Percentiles rank a stretch among this genome's conserved stretches.
Conservation (phyloP, 1,140 invertebrate species). For the Melipona quadrifasciata region DNA sequence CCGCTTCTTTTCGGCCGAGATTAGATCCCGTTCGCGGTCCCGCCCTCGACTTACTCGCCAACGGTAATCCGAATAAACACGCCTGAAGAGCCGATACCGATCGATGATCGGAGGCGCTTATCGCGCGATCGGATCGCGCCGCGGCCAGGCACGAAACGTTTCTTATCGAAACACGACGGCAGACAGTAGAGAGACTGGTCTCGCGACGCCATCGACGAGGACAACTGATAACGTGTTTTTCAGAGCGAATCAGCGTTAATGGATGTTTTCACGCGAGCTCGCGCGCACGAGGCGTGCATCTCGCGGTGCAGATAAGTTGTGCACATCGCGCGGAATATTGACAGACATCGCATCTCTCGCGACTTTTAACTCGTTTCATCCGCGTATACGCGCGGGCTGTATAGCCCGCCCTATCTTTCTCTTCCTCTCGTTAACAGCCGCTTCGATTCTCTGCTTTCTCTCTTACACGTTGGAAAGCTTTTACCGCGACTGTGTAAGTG, state of each 20-base stretch:
- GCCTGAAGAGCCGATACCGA: neutral
- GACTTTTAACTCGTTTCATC: constrained; percentile 33
- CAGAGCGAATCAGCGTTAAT: constrained; percentile 67
- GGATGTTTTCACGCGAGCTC: constrained; percentile 70
- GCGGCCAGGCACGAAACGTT: neutral
- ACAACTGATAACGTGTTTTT: constrained; percentile 75
- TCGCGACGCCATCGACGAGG: constrained; percentile 57
- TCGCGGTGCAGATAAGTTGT: constrained; percentile 54
- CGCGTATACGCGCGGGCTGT: neutral
- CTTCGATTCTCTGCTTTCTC: constrained; percentile 5
- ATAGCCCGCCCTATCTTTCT: neutral
- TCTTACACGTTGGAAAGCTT: constrained; percentile 52
- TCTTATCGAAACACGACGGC: constrained; percentile 11
- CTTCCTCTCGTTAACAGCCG: neutral
- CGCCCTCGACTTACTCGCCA: neutral
- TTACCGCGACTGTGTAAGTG: constrained; percentile 28
- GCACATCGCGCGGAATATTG: constrained; percentile 62
- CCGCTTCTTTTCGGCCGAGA: neutral
- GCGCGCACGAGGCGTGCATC: constrained; percentile 33
- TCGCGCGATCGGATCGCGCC: neutral
- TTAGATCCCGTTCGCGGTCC: neutral
- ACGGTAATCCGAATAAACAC: neutral
- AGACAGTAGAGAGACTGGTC: constrained; percentile 28
- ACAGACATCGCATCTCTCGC: constrained; percentile 69
- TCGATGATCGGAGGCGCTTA: neutral